phyloP scores from a whole-genome alignment of 2,888 invertebrate species.

The Drosophila multiciliata region DNA sequence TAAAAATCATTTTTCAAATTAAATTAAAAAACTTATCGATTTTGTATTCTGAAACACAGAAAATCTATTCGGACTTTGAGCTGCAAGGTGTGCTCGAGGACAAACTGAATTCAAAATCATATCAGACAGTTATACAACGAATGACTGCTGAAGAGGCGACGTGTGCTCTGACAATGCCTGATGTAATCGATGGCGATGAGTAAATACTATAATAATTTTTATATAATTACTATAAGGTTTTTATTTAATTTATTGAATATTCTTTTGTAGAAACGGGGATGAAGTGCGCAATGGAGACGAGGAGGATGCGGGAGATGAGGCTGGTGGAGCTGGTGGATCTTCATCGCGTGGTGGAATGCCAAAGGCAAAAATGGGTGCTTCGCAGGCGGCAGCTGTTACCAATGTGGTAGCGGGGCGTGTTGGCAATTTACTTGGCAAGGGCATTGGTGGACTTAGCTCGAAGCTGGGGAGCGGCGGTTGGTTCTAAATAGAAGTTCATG shows the following conservation, averaged over 20 bases:
- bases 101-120: slow-evolving; percentile 97
- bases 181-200: slow-evolving; percentile 89
- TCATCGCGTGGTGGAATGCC: slow-evolving; percentile 71
- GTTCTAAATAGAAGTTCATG: slow-evolving; percentile 87
- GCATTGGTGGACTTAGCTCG: slow-evolving; percentile 95
- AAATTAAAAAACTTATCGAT: no score
- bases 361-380: slow-evolving; percentile 82
- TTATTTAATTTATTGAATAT: neutral
- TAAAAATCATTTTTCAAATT: no score
- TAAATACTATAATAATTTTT: slow-evolving; percentile 75
- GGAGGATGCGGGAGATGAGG: slow-evolving; percentile 76
- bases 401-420: slow-evolving; percentile 91
- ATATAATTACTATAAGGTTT: neutral
- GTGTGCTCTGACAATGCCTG: slow-evolving; percentile 93
- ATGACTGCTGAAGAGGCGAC: slow-evolving; percentile 99
- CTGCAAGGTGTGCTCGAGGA: slow-evolving; percentile 99
- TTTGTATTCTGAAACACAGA: slow-evolving; percentile 86
- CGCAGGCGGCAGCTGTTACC: slow-evolving; percentile 83
- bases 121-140: slow-evolving; percentile 95
- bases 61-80: slow-evolving; percentile 99
- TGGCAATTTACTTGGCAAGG: slow-evolving; percentile 95
- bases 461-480: slow-evolving; percentile 95
- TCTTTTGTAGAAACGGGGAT: slow-evolving; percentile 56
- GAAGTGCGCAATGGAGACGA: slow-evolving; percentile 76
- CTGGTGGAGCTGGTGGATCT: slow-evolving; percentile 15